Evolutionary conservation across 1,140 invertebrate genomes (phyloP).

Genomic region (Gryllus bimaculatus): DNA sequence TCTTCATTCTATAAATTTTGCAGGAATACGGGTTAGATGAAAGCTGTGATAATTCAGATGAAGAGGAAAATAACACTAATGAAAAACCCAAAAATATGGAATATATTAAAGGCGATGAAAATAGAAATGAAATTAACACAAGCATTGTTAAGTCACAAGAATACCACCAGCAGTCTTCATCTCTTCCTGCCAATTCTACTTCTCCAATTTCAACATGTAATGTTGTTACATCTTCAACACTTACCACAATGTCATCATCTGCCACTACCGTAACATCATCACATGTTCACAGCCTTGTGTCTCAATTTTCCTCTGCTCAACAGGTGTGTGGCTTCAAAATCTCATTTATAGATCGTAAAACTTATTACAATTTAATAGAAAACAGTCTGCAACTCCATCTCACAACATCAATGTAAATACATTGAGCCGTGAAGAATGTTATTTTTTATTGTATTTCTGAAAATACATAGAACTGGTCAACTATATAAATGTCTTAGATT

Average conservation of each 20-base stretch:
- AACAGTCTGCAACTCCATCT: too few relatives aligned
- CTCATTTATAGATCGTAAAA: too few relatives aligned
- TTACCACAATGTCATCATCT: conserved; percentile 6
- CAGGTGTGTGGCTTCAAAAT: not conserved
- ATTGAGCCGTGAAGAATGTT: too few relatives aligned
- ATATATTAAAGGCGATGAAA: conserved; percentile 14
- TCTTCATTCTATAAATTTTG: conserved; percentile 12
- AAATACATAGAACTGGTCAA: too few relatives aligned
- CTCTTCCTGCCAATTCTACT: not conserved
- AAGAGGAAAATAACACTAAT: conserved; percentile 26
- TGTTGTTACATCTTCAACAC: not conserved
- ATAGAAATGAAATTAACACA: not conserved
- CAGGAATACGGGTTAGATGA: conserved; percentile 60
- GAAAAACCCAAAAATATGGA: conserved; percentile 12
- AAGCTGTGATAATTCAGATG: conserved; percentile 58
- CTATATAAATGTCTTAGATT: too few relatives aligned
- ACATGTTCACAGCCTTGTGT: conserved; percentile 20
- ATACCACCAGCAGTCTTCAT: not conserved
- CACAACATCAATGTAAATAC: too few relatives aligned
- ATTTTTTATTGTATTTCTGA: too few relatives aligned
- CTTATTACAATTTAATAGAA: too few relatives aligned
- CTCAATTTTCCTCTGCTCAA: conserved; percentile 18
- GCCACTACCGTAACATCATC: conserved; percentile 14
- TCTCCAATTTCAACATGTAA: not conserved
- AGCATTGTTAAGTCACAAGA: not conserved